Conservation (phyloP, 1,140 invertebrate genomes). For the Drosophila erecta region DNA sequence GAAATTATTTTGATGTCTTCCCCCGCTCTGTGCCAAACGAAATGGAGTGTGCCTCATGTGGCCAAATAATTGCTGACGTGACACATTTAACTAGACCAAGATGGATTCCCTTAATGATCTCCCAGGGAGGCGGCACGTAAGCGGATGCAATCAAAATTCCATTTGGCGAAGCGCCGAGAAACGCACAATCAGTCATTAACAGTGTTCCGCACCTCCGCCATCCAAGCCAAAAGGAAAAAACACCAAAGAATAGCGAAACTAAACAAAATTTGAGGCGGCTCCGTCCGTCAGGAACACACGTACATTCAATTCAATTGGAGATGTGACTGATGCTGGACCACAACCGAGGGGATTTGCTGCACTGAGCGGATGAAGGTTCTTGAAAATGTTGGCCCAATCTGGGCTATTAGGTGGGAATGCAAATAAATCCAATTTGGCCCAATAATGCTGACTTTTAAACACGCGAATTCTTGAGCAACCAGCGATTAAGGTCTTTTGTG, state of each 20-base stretch:
- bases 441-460: too few relatives aligned
- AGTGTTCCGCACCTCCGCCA: slow-evolving; percentile 23
- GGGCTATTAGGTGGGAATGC: too few relatives aligned
- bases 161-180: slow-evolving; percentile 73
- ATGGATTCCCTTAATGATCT: slow-evolving; percentile 44
- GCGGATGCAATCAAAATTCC: slow-evolving; percentile 83
- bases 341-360: slow-evolving; percentile 17
- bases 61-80: slow-evolving; percentile 64
- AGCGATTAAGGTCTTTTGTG: too few relatives aligned
- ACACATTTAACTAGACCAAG: slow-evolving; percentile 61
- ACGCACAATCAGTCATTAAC: slow-evolving; percentile 81
- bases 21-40: neutral
- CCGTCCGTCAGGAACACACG: slow-evolving; percentile 29
- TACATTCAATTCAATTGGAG: slow-evolving; percentile 59
- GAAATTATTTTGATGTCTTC: slow-evolving; percentile 62
- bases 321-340: slow-evolving; percentile 45
- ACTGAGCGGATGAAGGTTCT: too few relatives aligned
- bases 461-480: too few relatives aligned
- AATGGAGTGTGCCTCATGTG: slow-evolving; percentile 40
- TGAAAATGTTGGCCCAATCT: neutral
- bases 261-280: slow-evolving; percentile 47
- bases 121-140: slow-evolving; percentile 65
- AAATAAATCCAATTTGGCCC: too few relatives aligned
- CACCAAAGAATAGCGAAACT: slow-evolving; percentile 31
- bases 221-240: slow-evolving; percentile 6